phyloP scores from a whole-genome alignment of 2,113 vertebrate species.

The Stigmatopora argus region DNA sequence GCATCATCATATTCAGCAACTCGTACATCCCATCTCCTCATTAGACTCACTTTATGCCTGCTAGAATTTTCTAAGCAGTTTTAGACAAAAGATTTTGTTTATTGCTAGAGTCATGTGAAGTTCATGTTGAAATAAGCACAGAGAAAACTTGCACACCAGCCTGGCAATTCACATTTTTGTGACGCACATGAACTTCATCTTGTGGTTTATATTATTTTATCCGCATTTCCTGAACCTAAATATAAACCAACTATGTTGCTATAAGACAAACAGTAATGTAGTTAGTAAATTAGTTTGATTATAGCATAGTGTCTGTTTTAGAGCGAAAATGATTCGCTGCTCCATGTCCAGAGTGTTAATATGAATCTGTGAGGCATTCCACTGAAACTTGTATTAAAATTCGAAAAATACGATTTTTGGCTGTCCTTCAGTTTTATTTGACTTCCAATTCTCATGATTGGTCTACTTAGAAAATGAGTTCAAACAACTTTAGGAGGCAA shows the following conservation, averaged over 20 bases:
- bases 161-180: neutral
- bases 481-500: too few relatives aligned
- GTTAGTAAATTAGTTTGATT: too few relatives aligned
- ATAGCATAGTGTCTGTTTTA: too few relatives aligned
- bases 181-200: neutral
- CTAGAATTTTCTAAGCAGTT: neutral
- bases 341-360: neutral
- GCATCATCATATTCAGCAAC: constrained; percentile 69
- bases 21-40: constrained; percentile 54
- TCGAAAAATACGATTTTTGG: too few relatives aligned
- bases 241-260: neutral
- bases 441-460: too few relatives aligned
- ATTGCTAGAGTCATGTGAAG: neutral
- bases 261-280: neutral
- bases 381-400: too few relatives aligned
- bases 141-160: neutral
- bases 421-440: too few relatives aligned
- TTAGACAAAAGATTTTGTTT: neutral
- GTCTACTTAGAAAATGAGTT: too few relatives aligned
- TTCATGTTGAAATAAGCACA: neutral
- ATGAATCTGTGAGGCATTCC: too few relatives aligned
- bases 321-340: neutral
- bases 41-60: neutral
- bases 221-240: neutral
- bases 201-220: neutral